Evolutionary conservation across 2,797 vertebrate species (phyloP).

Genomic region (Valencia hispanica): DNA sequence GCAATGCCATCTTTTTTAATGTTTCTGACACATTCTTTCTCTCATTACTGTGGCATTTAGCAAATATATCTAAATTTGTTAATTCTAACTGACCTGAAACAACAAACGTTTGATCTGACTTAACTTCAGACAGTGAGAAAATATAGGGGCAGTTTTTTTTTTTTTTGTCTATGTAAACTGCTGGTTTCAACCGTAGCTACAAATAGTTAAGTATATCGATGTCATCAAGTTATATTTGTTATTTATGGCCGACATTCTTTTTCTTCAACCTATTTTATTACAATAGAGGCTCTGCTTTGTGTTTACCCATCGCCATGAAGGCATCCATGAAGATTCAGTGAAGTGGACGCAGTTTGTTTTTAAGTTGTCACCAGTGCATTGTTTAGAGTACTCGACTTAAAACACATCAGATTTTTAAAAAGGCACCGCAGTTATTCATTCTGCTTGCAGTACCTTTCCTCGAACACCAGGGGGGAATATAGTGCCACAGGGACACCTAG

Average conservation of each 20-base stretch:
- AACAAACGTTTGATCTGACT: neutral
- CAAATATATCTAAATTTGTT: too few species aligned
- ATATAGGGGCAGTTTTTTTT: too few species aligned
- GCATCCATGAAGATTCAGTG: neutral
- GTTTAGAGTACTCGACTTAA: neutral
- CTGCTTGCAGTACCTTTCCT: constrained; percentile 36
- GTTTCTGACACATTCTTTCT: neutral
- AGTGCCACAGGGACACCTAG: constrained; percentile 31
- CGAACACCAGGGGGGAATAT: constrained; percentile 69
- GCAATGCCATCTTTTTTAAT: too few species aligned
- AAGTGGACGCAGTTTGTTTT: neutral
- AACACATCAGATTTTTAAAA: neutral
- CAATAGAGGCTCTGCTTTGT: too few species aligned
- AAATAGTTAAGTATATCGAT: neutral
- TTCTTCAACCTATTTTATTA: neutral
- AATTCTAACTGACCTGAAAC: too few species aligned
- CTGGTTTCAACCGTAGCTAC: neutral
- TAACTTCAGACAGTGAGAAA: neutral
- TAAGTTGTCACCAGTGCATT: neutral
- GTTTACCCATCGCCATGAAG: neutral
- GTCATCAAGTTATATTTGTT: neutral
- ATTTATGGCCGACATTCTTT: neutral
- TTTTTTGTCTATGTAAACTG: too few species aligned
- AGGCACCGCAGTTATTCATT: neutral
- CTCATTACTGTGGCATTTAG: neutral